A percentile compares a stretch with the other conserved stretches of the same genome.
Conservation (phyloP, 1,140 invertebrate genomes). For the Adelges cooleyi region DNA sequence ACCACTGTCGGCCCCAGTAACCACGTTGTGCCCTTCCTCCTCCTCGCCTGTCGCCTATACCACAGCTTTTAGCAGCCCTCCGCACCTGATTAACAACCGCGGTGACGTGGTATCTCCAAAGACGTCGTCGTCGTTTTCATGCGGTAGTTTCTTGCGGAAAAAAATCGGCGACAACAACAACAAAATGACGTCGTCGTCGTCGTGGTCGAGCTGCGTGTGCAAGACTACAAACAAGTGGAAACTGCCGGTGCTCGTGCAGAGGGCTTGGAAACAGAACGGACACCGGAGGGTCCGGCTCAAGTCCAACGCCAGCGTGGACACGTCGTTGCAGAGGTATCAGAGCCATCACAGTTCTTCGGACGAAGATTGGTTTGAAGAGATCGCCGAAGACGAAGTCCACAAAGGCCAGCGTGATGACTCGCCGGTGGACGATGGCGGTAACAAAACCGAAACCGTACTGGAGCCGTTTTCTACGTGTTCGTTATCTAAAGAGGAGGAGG, state of each 20-base stretch:
- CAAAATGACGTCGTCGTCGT: not conserved
- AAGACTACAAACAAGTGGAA: conserved; percentile 11
- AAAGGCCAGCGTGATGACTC: not conserved
- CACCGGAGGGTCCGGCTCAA: conserved; percentile 32
- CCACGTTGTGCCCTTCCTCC: not conserved
- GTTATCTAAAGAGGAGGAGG: not conserved
- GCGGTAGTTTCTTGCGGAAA: not conserved
- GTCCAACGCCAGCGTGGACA: conserved; percentile 32
- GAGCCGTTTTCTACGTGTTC: not conserved
- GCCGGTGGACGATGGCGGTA: not conserved
- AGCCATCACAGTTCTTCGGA: conserved; percentile 38
- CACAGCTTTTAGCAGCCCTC: too few relatives aligned
- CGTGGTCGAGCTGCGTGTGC: not conserved
- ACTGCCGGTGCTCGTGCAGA: conserved; percentile 6
- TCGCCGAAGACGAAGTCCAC: conserved; percentile 28
- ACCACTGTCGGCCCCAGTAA: not conserved
- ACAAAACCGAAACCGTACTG: not conserved
- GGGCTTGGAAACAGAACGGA: conserved; percentile 18
- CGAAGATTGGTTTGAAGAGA: conserved; percentile 40
- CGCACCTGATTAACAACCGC: too few relatives aligned
- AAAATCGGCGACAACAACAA: not conserved
- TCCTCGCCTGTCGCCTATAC: too few relatives aligned
- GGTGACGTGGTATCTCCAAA: too few relatives aligned
- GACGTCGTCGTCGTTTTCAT: not conserved
- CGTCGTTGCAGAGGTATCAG: conserved; percentile 34